A percentile compares a stretch with the other conserved stretches of the same genome.
Evolutionary conservation across 2,113 vertebrate species (phyloP).

Genomic region (Chamaetylas fuelleborni): DNA sequence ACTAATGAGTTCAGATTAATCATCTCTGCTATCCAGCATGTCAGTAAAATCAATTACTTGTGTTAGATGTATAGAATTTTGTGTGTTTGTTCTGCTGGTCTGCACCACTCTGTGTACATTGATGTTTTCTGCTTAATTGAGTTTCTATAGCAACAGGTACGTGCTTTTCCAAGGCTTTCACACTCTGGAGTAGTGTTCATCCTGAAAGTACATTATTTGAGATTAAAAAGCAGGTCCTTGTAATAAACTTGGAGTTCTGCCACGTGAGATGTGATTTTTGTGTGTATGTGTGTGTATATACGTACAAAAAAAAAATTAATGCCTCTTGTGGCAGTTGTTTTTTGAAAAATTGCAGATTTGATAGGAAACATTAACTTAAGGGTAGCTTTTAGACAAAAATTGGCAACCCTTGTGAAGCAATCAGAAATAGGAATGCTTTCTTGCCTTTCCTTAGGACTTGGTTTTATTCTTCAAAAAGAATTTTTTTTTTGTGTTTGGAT

Average conservation of each 20-base stretch:
- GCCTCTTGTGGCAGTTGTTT: background rate
- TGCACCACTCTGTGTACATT: background rate
- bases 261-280: background rate
- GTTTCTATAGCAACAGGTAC: background rate
- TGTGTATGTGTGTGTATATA: background rate
- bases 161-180: background rate
- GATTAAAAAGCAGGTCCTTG: background rate
- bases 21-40: background rate
- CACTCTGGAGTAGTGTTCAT: background rate
- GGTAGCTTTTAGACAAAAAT: background rate
- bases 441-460: background rate
- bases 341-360: background rate
- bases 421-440: background rate
- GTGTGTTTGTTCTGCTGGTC: background rate
- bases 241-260: background rate
- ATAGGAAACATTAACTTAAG: background rate
- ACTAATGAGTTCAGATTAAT: slow-evolving; percentile 16
- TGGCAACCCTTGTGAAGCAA: background rate
- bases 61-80: background rate
- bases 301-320: background rate
- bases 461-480: background rate
- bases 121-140: background rate
- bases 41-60: background rate
- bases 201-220: slow-evolving; percentile 17
- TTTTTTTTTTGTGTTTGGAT: rapidly evolving